A percentile compares a stretch with the other conserved stretches of the same genome.
phyloP scores from a whole-genome alignment of 2,113 vertebrate species.

The Marmota monax region DNA sequence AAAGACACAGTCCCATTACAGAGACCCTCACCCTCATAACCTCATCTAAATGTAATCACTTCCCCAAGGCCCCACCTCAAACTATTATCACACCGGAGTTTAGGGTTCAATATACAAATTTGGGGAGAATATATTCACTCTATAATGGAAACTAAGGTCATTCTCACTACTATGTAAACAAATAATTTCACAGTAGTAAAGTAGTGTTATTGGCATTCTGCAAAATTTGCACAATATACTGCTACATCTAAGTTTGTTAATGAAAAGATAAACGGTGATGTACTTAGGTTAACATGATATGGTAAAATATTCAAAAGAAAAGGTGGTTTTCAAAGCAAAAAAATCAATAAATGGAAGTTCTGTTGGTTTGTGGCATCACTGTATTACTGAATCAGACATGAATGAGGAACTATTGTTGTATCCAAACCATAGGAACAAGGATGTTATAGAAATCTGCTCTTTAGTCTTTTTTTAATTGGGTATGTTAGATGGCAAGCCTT shows the following conservation, averaged over 20 bases:
- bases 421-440: neutral
- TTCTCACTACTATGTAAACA: neutral
- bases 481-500: neutral
- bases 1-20: neutral
- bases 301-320: neutral
- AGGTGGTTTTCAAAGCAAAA: neutral
- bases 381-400: neutral
- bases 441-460: neutral
- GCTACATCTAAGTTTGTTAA: neutral
- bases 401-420: neutral
- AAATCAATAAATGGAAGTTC: neutral
- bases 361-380: neutral
- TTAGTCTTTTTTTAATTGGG: neutral
- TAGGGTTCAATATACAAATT: neutral
- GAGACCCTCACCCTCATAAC: neutral
- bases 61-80: neutral
- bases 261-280: neutral
- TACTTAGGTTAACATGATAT: neutral
- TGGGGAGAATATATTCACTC: neutral
- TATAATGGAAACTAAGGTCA: neutral
- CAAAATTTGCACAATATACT: neutral
- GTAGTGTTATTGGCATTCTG: neutral
- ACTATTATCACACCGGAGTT: no score
- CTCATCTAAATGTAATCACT: neutral
- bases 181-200: neutral